Conservation (phyloP, 2,797 vertebrate genomes). For the Cuculus canorus region DNA sequence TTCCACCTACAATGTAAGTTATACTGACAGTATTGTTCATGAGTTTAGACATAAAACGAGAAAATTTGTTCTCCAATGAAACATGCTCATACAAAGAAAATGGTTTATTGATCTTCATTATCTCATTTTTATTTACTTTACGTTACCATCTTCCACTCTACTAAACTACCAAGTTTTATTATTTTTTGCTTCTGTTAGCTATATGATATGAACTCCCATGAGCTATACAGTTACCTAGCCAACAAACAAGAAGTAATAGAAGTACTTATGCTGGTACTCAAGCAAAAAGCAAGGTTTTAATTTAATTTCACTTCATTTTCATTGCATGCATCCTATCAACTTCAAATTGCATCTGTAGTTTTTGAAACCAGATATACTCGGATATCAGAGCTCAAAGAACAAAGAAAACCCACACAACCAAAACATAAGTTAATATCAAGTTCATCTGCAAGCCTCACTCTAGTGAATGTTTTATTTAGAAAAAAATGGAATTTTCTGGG, state of each 20-base stretch:
- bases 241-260: background rate
- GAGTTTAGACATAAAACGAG: background rate
- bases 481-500: background rate
- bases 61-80: background rate
- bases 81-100: background rate
- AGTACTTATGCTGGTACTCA: background rate
- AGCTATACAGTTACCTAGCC: background rate
- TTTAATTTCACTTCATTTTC: slow-evolving; percentile 14
- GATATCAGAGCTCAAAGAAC: background rate
- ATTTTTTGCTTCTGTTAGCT: background rate
- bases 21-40: background rate
- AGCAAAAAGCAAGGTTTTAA: background rate
- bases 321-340: background rate
- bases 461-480: background rate
- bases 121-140: background rate
- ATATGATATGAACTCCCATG: background rate
- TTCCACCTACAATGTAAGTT: slow-evolving; percentile 3
- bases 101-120: background rate
- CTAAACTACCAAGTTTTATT: background rate
- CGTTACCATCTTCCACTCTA: background rate
- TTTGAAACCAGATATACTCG: background rate
- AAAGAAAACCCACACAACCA: background rate
- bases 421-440: background rate
- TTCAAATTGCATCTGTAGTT: background rate
- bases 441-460: background rate